Evolutionary conservation across 2,888 invertebrate genomes (phyloP).

Genomic region (Hypomecis atomaria): DNA sequence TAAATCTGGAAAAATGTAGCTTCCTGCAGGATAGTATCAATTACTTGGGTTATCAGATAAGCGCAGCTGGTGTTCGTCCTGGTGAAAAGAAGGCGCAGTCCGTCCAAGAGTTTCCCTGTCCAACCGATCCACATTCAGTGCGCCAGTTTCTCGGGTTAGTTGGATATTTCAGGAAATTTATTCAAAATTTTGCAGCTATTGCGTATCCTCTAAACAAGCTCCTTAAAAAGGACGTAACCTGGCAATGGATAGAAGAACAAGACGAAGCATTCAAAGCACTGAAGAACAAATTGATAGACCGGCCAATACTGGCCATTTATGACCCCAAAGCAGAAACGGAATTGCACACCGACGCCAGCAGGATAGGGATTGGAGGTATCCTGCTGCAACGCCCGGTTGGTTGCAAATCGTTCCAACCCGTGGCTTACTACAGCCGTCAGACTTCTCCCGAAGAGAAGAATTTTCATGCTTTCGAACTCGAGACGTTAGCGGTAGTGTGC

Average conservation of each 20-base stretch:
- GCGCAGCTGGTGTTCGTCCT: background rate
- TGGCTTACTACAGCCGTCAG: constrained; percentile 3
- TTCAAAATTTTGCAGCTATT: background rate
- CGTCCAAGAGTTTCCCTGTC: background rate
- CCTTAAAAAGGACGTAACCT: background rate
- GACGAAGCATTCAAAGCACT: background rate
- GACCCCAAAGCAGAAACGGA: background rate
- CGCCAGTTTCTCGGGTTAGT: constrained; percentile 3
- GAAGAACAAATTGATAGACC: background rate
- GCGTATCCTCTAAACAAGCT: background rate
- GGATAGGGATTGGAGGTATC: background rate
- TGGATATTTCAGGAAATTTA: constrained; percentile 6
- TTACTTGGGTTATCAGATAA: background rate
- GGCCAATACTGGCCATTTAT: background rate
- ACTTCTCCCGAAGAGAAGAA: constrained; percentile 1
- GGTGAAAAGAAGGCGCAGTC: background rate
- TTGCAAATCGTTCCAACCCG: background rate
- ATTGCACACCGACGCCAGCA: constrained; percentile 2
- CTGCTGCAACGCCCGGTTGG: background rate
- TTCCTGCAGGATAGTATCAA: background rate
- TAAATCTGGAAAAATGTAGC: background rate
- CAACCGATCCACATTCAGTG: background rate
- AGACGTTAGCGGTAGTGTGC: background rate
- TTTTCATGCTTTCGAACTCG: background rate
- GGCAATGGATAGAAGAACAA: background rate